A percentile compares a stretch with the other conserved stretches of the same genome.
phyloP scores from a whole-genome alignment of 2,888 invertebrate genomes.

The Blastobasis lacticolella region DNA sequence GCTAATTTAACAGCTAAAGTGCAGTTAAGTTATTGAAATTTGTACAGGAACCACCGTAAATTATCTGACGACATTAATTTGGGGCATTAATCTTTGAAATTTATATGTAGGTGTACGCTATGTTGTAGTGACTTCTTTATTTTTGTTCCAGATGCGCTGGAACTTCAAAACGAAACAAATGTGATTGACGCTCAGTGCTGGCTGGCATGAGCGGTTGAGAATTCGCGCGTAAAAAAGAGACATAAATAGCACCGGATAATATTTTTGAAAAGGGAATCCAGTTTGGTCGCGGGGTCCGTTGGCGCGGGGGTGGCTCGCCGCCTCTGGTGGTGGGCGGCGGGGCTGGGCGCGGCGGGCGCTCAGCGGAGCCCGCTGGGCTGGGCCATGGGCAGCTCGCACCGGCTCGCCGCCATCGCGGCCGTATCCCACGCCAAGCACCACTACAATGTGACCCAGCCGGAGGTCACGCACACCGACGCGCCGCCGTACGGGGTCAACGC shows the following conservation, averaged over 20 bases:
- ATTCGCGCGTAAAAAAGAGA: slow-evolving; percentile 1
- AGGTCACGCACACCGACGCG: slow-evolving; percentile 44
- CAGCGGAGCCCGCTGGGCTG: slow-evolving; percentile 71
- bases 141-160: slow-evolving; percentile 43
- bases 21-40: slow-evolving; percentile 15
- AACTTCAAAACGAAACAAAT: slow-evolving; percentile 17
- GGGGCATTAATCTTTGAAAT: too few relatives aligned
- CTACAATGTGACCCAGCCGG: slow-evolving; percentile 62
- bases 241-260: slow-evolving; percentile 13
- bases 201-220: slow-evolving; percentile 16
- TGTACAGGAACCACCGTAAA: too few relatives aligned
- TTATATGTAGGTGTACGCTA: too few relatives aligned
- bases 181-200: slow-evolving; percentile 20
- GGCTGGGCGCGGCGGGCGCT: slow-evolving; percentile 48
- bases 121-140: too few relatives aligned
- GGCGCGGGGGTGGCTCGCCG: slow-evolving; percentile 54
- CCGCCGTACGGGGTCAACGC: slow-evolving; percentile 74
- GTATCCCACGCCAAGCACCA: slow-evolving; percentile 58
- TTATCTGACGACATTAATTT: too few relatives aligned
- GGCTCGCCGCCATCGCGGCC: slow-evolving; percentile 75
- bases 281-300: slow-evolving; percentile 41
- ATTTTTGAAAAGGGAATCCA: slow-evolving; percentile 21
- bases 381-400: slow-evolving; percentile 79
- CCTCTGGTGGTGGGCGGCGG: slow-evolving; percentile 51
- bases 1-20: slow-evolving; percentile 14